A percentile compares a stretch with the other conserved stretches of the same genome.
Conservation (phyloP, 2,797 vertebrate genomes). For the Clamator glandarius region DNA sequence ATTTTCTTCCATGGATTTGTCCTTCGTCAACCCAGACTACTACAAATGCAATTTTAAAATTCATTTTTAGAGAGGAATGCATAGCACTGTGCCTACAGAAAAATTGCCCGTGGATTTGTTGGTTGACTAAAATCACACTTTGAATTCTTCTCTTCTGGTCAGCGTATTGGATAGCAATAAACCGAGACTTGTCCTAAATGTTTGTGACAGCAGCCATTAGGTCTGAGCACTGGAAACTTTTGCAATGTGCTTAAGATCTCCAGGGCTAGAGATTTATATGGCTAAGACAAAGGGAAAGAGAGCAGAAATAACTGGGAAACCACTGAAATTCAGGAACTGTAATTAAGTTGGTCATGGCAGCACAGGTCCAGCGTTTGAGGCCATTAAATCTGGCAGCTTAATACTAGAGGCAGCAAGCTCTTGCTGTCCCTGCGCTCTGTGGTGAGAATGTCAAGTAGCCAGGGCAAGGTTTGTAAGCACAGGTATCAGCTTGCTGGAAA, state of each 20-base stretch:
- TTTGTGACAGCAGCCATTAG: background rate
- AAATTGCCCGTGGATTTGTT: background rate
- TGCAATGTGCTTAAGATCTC: background rate
- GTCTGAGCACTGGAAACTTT: background rate
- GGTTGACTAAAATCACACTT: background rate
- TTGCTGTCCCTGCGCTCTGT: background rate
- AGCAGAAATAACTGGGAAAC: background rate
- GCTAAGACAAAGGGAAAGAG: background rate
- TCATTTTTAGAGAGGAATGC: background rate
- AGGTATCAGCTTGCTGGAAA: background rate
- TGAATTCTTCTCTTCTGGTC: background rate
- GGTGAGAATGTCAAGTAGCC: slow-evolving; percentile 2
- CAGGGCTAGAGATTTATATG: background rate
- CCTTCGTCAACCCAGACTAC: background rate
- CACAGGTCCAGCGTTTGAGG: background rate
- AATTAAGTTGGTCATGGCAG: background rate
- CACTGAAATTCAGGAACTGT: background rate
- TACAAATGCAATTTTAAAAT: background rate
- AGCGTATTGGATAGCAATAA: background rate
- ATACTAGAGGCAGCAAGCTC: background rate
- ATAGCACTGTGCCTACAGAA: background rate
- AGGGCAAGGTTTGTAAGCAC: background rate
- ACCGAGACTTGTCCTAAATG: background rate
- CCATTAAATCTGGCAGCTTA: background rate
- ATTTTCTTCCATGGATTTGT: background rate